Evolutionary conservation across 2,888 invertebrate genomes (phyloP), one percentile per base, ranked within the genome.

Genomic region (Ectemnius continuus): DNA sequence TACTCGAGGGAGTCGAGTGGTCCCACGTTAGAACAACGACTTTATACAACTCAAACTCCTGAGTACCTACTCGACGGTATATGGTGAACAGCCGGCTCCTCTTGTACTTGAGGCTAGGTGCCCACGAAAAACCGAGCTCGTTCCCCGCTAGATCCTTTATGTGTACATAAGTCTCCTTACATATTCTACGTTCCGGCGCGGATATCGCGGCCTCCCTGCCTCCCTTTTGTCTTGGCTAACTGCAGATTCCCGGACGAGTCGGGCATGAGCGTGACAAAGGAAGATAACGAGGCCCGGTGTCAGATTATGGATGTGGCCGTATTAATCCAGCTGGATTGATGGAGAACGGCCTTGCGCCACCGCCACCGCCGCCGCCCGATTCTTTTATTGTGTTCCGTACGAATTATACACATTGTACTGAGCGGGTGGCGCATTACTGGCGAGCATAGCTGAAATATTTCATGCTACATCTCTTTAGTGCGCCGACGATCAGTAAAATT

Each of bases 1-100:
- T 63, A 79, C 79, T 80, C 76, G 76, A 82, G 77, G 70, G 70
- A 72, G 79, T 80, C 75, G 83, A 84, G 84, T 78, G 80, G 80
- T 60, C 46, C 69, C 73, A 61, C 80, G 82, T 80, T 82, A 73
- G 76, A 82, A 82, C 80, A 82, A 82, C 82, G 78, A 78, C 69
- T 76, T 82, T 82, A 76, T 75, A 73, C 75, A 80, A 84, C 73
- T 80, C 81, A 69, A 81, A 80, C 79, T 76, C 75, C 63, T 63
- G 79, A 81, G 80, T 73, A 64, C 67, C 75, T 65, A 75, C 77
- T 77, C 58, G 28, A 70, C 20, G 46, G 61, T 62, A 36, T 36
- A 74, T 48, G 63, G 76, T 23, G 76, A 70, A 70, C 73, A 76
- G 64, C 1, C 68, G 47, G 16, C 70, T 61, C 63, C 70, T 75